These are phyloP conservation scores for Tyrophagus putrescentiae DNA, from an alignment of 1,140 invertebrate species.

Conservation along the genomic window DNA sequence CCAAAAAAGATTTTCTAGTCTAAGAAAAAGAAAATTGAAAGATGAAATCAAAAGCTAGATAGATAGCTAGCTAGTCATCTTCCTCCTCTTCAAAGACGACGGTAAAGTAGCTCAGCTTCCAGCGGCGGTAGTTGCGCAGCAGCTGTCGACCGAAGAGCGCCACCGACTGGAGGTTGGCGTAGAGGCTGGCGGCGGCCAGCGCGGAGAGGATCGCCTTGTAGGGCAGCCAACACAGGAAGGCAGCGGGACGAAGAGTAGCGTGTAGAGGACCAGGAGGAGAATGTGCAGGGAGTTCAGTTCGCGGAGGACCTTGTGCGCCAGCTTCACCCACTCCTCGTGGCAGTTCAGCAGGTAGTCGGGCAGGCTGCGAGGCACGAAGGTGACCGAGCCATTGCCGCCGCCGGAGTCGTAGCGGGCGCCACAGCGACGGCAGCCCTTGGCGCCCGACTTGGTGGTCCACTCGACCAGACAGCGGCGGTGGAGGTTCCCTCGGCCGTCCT, in stretches of 20 bases:
- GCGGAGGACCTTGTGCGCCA: not conserved
- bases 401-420: not conserved
- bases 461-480: constrained; percentile 3
- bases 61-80: no score
- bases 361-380: not conserved
- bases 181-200: not conserved
- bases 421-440: not conserved
- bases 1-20: no score
- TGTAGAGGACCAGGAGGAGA: not conserved
- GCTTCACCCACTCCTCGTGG: not conserved
- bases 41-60: no score
- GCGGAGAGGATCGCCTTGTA: not conserved
- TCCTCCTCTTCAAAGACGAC: not conserved
- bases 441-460: not conserved
- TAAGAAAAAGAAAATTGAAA: no score
- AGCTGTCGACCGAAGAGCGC: not conserved
- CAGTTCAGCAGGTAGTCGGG: not conserved
- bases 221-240: not conserved
- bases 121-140: not conserved
- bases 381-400: no score
- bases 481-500: not conserved
- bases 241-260: not conserved
- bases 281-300: constrained; percentile 1
- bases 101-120: not conserved
- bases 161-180: not conserved